A percentile compares a stretch with the other conserved stretches of the same genome.
phyloP scores from a whole-genome alignment of 2,797 vertebrate genomes.

The Bufotes viridis region DNA sequence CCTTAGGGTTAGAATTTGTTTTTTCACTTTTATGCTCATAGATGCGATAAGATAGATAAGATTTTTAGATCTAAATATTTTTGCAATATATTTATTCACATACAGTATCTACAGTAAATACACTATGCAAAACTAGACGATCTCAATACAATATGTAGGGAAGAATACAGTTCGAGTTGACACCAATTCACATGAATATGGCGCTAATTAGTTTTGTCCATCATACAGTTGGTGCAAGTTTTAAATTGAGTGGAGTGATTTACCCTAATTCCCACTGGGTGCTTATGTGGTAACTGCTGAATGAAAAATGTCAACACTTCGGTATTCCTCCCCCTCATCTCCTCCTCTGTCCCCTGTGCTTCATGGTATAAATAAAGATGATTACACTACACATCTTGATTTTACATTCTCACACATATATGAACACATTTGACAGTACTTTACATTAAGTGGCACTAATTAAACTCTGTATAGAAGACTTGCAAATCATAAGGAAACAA shows the following conservation, averaged over 20 bases:
- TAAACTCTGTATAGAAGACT: constrained; percentile 52
- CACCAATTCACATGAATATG: constrained; percentile 12
- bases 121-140: neutral
- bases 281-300: constrained; percentile 52
- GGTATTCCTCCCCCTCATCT: constrained; percentile 29
- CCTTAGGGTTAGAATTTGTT: no score
- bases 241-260: constrained; percentile 32
- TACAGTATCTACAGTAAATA: neutral
- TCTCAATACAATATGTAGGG: neutral
- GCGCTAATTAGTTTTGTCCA: constrained; percentile 54
- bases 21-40: neutral
- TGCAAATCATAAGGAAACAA: constrained; percentile 56
- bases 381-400: constrained; percentile 60
- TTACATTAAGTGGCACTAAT: constrained; percentile 47
- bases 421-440: constrained; percentile 54
- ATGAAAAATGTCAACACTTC: constrained; percentile 54
- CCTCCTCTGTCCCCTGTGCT: constrained; percentile 36
- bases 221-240: constrained; percentile 15
- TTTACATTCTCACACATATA: constrained; percentile 56
- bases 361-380: constrained; percentile 59
- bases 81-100: neutral
- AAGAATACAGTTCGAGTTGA: neutral
- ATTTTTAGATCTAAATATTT: neutral
- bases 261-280: constrained; percentile 37
- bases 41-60: neutral